Conservation (phyloP, 2,888 invertebrate species). For the Fragum whitleyi region DNA sequence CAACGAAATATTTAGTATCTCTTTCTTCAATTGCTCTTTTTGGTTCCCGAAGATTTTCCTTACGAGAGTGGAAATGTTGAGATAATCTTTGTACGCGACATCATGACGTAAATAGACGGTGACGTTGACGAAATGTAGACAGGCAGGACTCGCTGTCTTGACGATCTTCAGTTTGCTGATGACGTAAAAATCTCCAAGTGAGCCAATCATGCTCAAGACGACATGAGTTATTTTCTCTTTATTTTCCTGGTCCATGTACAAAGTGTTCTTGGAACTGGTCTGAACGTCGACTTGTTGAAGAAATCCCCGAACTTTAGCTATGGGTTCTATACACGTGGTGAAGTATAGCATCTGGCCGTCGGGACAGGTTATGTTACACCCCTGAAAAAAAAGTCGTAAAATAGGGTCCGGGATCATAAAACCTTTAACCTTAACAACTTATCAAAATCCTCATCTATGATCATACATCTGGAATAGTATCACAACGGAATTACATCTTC, state of each 20-base stretch:
- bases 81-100: background rate
- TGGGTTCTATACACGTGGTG: background rate
- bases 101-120: background rate
- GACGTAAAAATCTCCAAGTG: background rate
- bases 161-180: background rate
- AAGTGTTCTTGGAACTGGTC: background rate
- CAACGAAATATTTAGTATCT: background rate
- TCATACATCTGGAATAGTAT: no score
- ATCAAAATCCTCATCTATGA: no score
- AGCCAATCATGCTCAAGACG: no score
- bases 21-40: background rate
- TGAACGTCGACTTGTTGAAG: background rate
- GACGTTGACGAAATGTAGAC: background rate
- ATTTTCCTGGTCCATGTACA: background rate
- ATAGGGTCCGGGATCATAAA: no score
- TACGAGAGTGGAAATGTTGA: background rate
- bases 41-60: background rate
- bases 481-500: no score
- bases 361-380: background rate
- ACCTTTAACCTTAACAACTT: no score
- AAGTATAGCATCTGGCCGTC: background rate
- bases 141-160: background rate
- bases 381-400: constrained; percentile 5
- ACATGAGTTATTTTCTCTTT: background rate
- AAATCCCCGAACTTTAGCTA: background rate